phyloP scores from a whole-genome alignment of 2,888 invertebrate genomes.

The Drosophila imparisetae region DNA sequence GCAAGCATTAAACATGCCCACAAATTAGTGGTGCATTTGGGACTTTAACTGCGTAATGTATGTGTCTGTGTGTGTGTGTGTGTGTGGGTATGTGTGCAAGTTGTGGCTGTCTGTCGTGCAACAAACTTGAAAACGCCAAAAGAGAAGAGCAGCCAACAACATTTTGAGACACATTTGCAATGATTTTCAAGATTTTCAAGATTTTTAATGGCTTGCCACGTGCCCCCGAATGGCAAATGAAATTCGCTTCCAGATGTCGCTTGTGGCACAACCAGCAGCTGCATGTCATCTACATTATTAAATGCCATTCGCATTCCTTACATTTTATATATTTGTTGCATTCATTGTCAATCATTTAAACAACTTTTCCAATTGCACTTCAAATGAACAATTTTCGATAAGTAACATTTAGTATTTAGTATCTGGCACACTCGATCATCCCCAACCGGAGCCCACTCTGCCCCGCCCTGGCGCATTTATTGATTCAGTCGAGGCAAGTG shows the following conservation, averaged over 20 bases:
- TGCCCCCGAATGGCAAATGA: slow-evolving; percentile 10
- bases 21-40: slow-evolving; percentile 72
- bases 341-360: background rate
- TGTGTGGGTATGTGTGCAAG: slow-evolving; percentile 13
- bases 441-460: background rate
- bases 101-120: slow-evolving; percentile 55
- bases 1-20: slow-evolving; percentile 62
- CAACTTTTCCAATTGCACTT: background rate
- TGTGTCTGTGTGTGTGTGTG: slow-evolving; percentile 7
- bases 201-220: background rate
- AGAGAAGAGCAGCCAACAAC: slow-evolving; percentile 34
- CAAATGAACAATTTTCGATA: background rate
- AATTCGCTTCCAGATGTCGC: slow-evolving; percentile 1
- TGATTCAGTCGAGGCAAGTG: slow-evolving; percentile 50
- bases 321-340: background rate
- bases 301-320: background rate
- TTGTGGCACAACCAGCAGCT: background rate
- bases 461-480: slow-evolving; percentile 46
- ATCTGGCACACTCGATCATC: background rate
- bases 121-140: slow-evolving; percentile 59
- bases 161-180: slow-evolving; percentile 35
- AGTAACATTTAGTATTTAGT: background rate
- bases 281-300: background rate
- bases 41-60: slow-evolving; percentile 44
- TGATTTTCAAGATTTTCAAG: background rate